phyloP scores from a whole-genome alignment of 2,888 invertebrate genomes.

The Melipona beecheii region DNA sequence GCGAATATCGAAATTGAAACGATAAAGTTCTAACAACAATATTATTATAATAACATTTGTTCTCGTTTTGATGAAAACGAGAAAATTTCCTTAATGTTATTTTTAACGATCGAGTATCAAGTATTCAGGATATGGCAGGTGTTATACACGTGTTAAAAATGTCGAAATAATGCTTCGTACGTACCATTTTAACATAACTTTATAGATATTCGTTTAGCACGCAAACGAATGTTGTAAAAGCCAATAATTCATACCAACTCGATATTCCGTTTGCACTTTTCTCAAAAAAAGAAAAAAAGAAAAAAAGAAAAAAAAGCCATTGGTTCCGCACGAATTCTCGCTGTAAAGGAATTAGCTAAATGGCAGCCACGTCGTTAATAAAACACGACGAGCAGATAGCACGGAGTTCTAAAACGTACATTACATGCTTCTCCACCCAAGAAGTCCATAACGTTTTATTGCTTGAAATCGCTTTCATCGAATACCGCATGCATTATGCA shows the following conservation, averaged over 20 bases:
- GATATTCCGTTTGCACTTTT: background rate
- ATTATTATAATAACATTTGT: too few relatives aligned
- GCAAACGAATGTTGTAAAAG: background rate
- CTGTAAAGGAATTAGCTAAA: background rate
- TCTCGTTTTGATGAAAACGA: too few relatives aligned
- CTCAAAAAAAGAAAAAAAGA: background rate
- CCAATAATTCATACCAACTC: background rate
- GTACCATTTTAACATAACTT: background rate
- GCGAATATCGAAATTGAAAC: background rate
- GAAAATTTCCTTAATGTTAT: background rate
- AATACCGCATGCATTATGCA: constrained; percentile 28
- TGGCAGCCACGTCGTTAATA: background rate
- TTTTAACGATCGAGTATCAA: background rate
- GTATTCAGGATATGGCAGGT: too few relatives aligned
- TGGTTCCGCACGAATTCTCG: background rate
- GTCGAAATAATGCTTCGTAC: background rate
- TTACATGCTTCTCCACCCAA: background rate
- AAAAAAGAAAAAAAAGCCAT: background rate
- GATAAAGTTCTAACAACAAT: background rate
- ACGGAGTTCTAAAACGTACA: background rate
- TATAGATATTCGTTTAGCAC: background rate
- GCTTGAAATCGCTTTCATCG: constrained; percentile 38
- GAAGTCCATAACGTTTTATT: constrained; percentile 18
- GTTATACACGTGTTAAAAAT: background rate
- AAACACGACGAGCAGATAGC: background rate